Evolutionary conservation across 2,797 vertebrate genomes (phyloP).

Genomic region (Podarcis lilfordi): DNA sequence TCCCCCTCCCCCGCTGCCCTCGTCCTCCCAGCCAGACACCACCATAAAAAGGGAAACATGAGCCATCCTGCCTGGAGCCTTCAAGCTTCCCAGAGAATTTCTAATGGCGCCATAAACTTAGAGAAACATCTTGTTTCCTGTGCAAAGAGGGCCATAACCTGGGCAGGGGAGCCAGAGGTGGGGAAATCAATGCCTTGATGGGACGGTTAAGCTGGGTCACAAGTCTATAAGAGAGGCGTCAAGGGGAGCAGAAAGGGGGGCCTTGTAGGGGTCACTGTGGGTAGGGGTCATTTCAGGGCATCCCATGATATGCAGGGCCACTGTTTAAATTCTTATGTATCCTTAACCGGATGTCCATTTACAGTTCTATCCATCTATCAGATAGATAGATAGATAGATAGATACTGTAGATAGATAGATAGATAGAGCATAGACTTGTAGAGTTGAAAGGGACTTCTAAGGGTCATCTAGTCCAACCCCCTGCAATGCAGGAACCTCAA

Average conservation of each 20-base stretch:
- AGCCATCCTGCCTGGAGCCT: neutral
- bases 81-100: fast-evolving
- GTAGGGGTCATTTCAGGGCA: neutral
- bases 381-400: too few relatives aligned
- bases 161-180: neutral
- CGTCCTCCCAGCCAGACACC: neutral
- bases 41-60: neutral
- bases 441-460: too few relatives aligned
- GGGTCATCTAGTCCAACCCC: too few relatives aligned
- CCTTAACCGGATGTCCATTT: too few relatives aligned
- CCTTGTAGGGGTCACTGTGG: neutral
- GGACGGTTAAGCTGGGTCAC: neutral
- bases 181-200: neutral
- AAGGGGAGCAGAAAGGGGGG: neutral
- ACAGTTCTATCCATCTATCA: too few relatives aligned
- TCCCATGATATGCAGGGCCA: too few relatives aligned
- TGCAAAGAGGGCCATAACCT: neutral
- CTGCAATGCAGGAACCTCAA: too few relatives aligned
- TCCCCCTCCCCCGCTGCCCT: neutral
- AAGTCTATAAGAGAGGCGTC: fast-evolving
- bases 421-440: too few relatives aligned
- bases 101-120: neutral
- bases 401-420: too few relatives aligned
- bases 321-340: too few relatives aligned
- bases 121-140: neutral